These are phyloP conservation scores for Dromiciops gliroides DNA, from an alignment of 2,113 vertebrate genomes.

Conservation along the genomic window DNA sequence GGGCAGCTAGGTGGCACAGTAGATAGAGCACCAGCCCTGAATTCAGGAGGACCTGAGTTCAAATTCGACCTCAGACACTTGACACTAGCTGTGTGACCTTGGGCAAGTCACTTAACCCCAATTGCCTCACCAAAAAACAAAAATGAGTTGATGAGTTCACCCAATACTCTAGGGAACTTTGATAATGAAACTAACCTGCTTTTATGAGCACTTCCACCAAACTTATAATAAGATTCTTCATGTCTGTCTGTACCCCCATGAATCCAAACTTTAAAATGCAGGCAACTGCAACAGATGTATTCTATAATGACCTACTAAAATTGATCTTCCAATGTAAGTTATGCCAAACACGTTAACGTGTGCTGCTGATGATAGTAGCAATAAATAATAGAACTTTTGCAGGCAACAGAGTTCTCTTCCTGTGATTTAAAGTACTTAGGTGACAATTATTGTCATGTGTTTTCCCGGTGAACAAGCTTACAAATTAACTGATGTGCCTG, in stretches of 20 bases:
- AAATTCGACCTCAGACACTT: too few relatives aligned
- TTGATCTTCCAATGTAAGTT: not conserved
- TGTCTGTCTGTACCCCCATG: not conserved
- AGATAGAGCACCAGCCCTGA: too few relatives aligned
- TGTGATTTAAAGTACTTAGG: not conserved
- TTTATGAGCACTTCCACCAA: not conserved
- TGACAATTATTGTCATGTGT: not conserved
- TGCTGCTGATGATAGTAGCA: not conserved
- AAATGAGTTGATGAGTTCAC: not conserved
- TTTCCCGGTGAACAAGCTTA: not conserved
- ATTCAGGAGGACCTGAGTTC: too few relatives aligned
- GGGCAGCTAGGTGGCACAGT: too few relatives aligned
- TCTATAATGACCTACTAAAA: not conserved
- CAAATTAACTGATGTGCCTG: not conserved
- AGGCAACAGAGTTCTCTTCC: not conserved
- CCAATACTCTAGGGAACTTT: slow-evolving; percentile 2
- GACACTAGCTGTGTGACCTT: too few relatives aligned
- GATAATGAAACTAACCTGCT: not conserved
- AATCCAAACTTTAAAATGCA: slow-evolving; percentile 14
- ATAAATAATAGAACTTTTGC: slow-evolving; percentile 18
- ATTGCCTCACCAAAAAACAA: too few relatives aligned
- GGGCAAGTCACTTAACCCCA: too few relatives aligned
- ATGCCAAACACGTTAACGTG: not conserved
- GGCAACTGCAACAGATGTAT: slow-evolving; percentile 23
- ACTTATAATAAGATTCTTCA: not conserved